Conservation (phyloP, 2,797 vertebrate genomes). For the Halcyon leucocephala region DNA sequence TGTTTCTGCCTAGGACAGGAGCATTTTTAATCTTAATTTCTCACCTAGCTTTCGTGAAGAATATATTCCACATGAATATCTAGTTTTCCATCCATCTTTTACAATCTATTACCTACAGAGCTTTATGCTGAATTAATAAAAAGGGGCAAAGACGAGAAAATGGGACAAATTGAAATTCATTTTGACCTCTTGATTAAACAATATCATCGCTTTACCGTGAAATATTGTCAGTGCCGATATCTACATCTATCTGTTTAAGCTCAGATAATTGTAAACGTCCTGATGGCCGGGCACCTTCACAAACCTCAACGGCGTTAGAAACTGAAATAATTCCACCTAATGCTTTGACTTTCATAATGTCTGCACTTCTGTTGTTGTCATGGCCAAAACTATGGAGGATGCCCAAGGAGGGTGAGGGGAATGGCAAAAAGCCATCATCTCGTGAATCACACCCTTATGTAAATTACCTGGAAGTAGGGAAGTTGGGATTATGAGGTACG, state of each 20-base stretch:
- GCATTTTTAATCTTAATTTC: conserved; percentile 52
- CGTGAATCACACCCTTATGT: accelerated
- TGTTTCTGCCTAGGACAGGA: conserved; percentile 4
- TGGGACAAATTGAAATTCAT: background rate
- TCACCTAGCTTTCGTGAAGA: background rate
- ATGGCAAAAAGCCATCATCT: background rate
- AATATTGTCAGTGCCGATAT: background rate
- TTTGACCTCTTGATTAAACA: conserved; percentile 42
- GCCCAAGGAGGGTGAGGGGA: background rate
- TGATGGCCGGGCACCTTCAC: background rate
- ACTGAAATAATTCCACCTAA: background rate
- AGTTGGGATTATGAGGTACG: background rate
- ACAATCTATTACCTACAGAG: background rate
- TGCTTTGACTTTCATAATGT: background rate
- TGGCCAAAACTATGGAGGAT: background rate
- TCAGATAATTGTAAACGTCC: background rate
- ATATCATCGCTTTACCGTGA: background rate
- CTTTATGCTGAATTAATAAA: background rate
- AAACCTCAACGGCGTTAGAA: background rate
- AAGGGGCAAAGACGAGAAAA: conserved; percentile 15
- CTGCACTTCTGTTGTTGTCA: background rate
- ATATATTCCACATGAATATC: background rate
- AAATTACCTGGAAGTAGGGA: background rate
- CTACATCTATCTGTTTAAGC: background rate
- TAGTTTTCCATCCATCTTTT: conserved; percentile 18